Evolutionary conservation across 2,113 vertebrate species (phyloP).

Genomic region (Sapayoa aenigma): DNA sequence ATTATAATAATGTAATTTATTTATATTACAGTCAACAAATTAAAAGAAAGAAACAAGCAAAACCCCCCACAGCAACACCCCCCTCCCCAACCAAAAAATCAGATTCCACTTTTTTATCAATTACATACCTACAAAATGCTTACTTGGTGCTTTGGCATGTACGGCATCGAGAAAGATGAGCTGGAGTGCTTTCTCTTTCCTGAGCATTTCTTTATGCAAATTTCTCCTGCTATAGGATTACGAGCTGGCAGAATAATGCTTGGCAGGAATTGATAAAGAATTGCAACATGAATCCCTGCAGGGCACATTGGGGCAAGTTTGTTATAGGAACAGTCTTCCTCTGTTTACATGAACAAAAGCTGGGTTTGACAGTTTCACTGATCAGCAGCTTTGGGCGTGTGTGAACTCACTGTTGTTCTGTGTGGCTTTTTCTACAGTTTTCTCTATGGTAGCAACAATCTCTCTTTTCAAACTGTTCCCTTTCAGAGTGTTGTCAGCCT

Average conservation of each 20-base stretch:
- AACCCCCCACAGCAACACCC: too few species aligned
- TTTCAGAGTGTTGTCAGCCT: neutral
- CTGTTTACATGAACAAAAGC: constrained; percentile 64
- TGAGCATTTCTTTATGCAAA: neutral
- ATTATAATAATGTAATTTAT: too few species aligned
- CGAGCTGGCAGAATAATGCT: neutral
- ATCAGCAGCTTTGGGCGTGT: constrained; percentile 49
- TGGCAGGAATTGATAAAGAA: constrained; percentile 58
- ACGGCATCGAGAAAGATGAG: neutral
- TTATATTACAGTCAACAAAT: neutral
- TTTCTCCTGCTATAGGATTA: neutral
- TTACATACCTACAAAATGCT: neutral
- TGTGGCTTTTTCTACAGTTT: constrained; percentile 20
- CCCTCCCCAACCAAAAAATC: too few species aligned
- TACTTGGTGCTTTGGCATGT: neutral
- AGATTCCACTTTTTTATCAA: neutral
- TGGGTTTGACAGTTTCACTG: constrained; percentile 53
- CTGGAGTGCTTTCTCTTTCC: neutral
- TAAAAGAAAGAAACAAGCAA: too few species aligned
- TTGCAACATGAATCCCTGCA: constrained; percentile 35
- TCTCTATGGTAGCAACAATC: neutral
- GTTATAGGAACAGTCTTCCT: constrained; percentile 62
- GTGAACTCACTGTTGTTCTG: constrained; percentile 32
- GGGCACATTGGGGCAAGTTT: constrained; percentile 49
- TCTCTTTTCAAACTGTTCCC: neutral